These are phyloP conservation scores for Monochamus alternatus DNA, from an alignment of 2,888 invertebrate genomes.

Conservation along the genomic window DNA sequence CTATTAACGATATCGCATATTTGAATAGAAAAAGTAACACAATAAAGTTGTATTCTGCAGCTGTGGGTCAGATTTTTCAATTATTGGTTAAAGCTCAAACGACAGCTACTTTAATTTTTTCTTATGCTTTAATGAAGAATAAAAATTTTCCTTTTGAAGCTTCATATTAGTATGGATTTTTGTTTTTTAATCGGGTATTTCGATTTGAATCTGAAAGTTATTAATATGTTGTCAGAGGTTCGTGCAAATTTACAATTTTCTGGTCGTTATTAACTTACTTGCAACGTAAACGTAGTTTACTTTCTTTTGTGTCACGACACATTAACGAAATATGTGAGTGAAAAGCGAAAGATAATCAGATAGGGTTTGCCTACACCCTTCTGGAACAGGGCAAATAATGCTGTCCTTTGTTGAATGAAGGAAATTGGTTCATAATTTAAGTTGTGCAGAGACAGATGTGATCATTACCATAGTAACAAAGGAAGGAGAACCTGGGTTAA, in stretches of 20 bases:
- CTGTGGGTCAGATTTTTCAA: no score
- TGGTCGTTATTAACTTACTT: not conserved
- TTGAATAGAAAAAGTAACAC: no score
- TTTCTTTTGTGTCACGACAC: not conserved
- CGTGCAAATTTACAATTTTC: not conserved
- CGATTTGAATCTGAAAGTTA: no score
- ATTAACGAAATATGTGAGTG: not conserved
- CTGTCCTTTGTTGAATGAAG: not conserved
- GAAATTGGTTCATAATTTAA: not conserved
- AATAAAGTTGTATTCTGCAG: no score
- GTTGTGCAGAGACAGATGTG: not conserved
- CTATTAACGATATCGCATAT: no score
- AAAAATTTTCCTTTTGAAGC: no score
- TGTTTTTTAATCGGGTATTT: no score
- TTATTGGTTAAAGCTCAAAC: no score
- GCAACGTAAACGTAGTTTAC: not conserved
- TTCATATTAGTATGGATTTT: no score
- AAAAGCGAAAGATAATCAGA: not conserved
- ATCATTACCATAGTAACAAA: not conserved
- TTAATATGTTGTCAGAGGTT: no score
- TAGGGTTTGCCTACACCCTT: not conserved
- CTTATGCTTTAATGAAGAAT: no score
- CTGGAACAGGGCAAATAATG: not conserved
- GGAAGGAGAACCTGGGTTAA: not conserved
- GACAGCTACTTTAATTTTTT: no score